Evolutionary conservation across 2,797 vertebrate species (phyloP), one percentile per base, ranked within the genome.

Genomic region (Synanceia verrucosa): DNA sequence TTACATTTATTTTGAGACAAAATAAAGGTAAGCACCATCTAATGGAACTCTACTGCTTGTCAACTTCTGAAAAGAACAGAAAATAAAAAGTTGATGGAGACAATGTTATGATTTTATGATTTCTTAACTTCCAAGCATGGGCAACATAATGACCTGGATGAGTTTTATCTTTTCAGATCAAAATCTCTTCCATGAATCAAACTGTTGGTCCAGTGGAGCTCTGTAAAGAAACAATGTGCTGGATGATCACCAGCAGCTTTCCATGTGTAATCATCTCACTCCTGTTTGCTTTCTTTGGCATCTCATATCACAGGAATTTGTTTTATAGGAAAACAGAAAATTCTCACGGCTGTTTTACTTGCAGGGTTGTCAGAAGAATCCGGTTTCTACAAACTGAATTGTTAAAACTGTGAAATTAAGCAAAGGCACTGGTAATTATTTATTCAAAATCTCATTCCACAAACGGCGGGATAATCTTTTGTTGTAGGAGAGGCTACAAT

Each of bases 231-330:
- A 81, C 73, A 82, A 33, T 12, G 39, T 28, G 66, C 64, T 33
- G 70, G 62, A 19, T 78, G 80, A 87, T 87, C 86, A 86, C 86
- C 70, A 82, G 56, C 78, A 80, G 87, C 83, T 82, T 78, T 57
- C 58, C 21, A 4, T 26, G 50, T 64, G 33, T 84, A 87, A 81
- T 88, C 86, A 79, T 37, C 62, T 4, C 46, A 9, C 65, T 72
- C 50, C 13, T n/a, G 51, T 76, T 80, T 87, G 87, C 82, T 93
- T 88, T 83, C 73, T 52, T 79, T 86, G 83, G 87, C 79, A 47
- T 73, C 70, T 69, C 48, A 4, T 60, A 78, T 75, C 83, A 81
- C 61, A 84, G 79, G 70, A 74, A 83, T 82, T 61, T 82, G 66
- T 89, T 86, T 85, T 2, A 65, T 68, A 41, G 70, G 64, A 81